phyloP scores from a whole-genome alignment of 1,140 invertebrate genomes.

The Tetramorium simillimum region DNA sequence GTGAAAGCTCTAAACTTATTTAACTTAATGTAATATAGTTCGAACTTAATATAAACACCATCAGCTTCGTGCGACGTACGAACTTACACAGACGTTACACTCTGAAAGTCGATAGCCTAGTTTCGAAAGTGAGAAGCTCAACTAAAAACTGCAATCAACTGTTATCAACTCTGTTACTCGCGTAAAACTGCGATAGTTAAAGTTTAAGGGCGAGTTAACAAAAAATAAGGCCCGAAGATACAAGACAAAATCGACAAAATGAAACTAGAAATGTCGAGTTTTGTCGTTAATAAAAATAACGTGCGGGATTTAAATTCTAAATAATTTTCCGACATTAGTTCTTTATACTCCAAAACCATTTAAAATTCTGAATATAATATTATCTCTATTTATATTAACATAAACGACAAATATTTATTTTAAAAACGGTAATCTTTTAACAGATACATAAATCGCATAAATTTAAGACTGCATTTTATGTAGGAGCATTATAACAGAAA shows the following conservation, averaged over 20 bases:
- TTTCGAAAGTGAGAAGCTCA: not conserved
- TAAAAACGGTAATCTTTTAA: not conserved
- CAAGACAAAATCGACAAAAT: not conserved
- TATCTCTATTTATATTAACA: not conserved
- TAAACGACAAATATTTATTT: not conserved
- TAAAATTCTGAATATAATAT: not conserved
- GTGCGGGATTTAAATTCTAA: not conserved
- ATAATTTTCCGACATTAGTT: not conserved
- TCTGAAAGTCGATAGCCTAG: constrained; percentile 3
- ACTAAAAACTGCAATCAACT: constrained; percentile 8
- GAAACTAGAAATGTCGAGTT: not conserved
- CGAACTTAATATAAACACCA: not conserved
- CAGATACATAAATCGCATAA: not conserved
- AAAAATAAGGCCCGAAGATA: not conserved
- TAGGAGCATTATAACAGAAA: not conserved
- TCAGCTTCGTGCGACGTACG: not conserved
- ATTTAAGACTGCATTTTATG: not conserved
- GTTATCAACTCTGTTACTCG: not conserved
- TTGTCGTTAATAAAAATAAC: not conserved
- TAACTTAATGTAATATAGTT: not conserved
- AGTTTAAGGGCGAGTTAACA: not conserved
- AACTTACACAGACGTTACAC: not conserved
- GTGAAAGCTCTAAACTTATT: not conserved
- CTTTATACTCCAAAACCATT: not conserved
- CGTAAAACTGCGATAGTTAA: constrained; percentile 1